These are phyloP conservation scores for Halichoerus grypus DNA, from an alignment of 2,113 vertebrate genomes.

Conservation along the genomic window DNA sequence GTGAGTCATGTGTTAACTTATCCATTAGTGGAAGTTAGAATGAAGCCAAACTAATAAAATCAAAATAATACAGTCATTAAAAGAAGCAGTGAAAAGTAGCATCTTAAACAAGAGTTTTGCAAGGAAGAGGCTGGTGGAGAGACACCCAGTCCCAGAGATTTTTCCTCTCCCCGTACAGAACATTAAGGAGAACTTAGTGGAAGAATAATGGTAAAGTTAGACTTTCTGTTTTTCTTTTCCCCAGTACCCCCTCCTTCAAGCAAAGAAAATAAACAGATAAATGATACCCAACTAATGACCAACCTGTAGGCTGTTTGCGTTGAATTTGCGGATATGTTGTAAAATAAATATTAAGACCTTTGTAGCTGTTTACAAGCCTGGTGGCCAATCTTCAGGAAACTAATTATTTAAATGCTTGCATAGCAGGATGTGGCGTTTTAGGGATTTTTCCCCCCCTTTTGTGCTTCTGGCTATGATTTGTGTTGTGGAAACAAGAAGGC, in stretches of 20 bases:
- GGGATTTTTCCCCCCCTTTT: slow-evolving; percentile 43
- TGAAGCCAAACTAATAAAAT: slow-evolving; percentile 84
- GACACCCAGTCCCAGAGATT: slow-evolving; percentile 28
- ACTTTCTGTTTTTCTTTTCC: slow-evolving; percentile 37
- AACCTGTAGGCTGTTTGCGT: slow-evolving; percentile 78
- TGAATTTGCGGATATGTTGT: slow-evolving; percentile 72
- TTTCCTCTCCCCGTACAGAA: slow-evolving; percentile 1
- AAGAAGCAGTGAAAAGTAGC: slow-evolving; percentile 80
- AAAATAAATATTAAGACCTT: slow-evolving; percentile 81
- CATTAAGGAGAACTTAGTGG: slow-evolving; percentile 34
- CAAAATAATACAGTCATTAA: slow-evolving; percentile 87
- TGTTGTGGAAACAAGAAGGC: slow-evolving; percentile 79
- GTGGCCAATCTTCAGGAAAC: slow-evolving; percentile 70
- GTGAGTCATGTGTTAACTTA: slow-evolving; percentile 84
- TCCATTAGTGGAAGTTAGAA: slow-evolving; percentile 85
- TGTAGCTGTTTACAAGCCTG: slow-evolving; percentile 64
- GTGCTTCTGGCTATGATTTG: slow-evolving; percentile 79
- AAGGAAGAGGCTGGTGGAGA: not conserved
- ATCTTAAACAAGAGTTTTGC: slow-evolving; percentile 46
- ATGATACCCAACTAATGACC: not conserved
- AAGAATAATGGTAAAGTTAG: slow-evolving; percentile 26
- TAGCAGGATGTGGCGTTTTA: slow-evolving; percentile 77
- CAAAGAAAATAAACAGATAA: slow-evolving; percentile 36
- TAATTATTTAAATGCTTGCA: slow-evolving; percentile 83
- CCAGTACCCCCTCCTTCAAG: not conserved